Evolutionary conservation across 2,888 invertebrate species (phyloP).

Genomic region (Celastrina argiolus): DNA sequence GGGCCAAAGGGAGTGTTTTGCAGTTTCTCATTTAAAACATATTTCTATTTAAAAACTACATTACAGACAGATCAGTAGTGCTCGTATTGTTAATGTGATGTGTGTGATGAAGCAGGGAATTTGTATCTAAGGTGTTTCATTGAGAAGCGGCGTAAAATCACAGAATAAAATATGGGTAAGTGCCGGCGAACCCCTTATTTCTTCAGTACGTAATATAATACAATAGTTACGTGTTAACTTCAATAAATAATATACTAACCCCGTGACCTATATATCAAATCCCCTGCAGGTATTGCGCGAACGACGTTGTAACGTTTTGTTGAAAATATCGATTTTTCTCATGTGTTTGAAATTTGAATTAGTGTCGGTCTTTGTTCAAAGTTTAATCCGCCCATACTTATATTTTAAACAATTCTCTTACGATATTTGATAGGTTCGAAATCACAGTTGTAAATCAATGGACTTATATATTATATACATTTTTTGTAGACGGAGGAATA

Average conservation of each 20-base stretch:
- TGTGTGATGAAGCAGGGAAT: conserved; percentile 53
- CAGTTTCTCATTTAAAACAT: conserved; percentile 31
- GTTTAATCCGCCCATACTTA: not conserved
- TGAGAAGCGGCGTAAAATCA: not conserved
- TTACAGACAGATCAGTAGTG: conserved; percentile 33
- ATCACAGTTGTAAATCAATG: too few species aligned
- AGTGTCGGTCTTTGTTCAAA: not conserved
- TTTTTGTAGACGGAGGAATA: too few species aligned
- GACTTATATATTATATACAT: too few species aligned
- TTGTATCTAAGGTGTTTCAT: conserved; percentile 33
- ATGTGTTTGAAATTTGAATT: conserved; percentile 40
- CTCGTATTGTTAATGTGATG: conserved; percentile 45
- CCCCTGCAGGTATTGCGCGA: conserved; percentile 41
- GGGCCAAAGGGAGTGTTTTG: conserved; percentile 33
- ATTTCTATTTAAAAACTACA: conserved; percentile 28
- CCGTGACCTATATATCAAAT: conserved; percentile 17
- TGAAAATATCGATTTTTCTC: conserved; percentile 67
- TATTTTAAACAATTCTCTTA: not conserved
- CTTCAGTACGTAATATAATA: not conserved
- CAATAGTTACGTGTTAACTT: not conserved
- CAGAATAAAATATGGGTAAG: conserved; percentile 59
- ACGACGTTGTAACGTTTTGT: conserved; percentile 42
- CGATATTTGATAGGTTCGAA: not conserved
- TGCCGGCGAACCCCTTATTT: conserved; percentile 48
- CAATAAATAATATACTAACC: not conserved